Conservation (phyloP, 1,140 invertebrate species). For the Drosophila arizonae region DNA sequence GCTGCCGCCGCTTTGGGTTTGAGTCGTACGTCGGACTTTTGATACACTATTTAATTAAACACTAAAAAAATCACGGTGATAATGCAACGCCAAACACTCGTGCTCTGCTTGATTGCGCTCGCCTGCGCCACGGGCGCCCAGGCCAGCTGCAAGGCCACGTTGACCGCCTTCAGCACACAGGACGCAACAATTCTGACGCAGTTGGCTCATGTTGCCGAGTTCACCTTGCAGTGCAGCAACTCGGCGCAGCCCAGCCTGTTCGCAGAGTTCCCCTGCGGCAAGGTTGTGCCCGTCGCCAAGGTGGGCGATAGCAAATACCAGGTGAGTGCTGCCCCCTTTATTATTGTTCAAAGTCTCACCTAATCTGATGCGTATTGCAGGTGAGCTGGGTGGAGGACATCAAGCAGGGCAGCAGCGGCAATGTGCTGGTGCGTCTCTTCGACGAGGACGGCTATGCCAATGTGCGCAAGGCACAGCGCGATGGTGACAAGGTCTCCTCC, state of each 20-base stretch:
- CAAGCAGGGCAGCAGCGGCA: conserved; percentile 90
- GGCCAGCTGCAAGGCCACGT: conserved; percentile 86
- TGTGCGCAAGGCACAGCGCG: conserved; percentile 89
- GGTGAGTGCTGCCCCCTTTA: conserved; percentile 35
- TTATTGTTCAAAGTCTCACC: not conserved
- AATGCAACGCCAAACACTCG: conserved; percentile 63
- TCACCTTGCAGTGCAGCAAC: conserved; percentile 87
- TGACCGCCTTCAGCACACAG: conserved; percentile 91
- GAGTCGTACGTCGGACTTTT: not conserved
- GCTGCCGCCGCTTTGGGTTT: conserved; percentile 8
- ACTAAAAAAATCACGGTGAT: conserved; percentile 4
- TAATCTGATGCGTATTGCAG: conserved; percentile 83
- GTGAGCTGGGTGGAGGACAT: conserved; percentile 96
- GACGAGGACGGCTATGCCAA: conserved; percentile 95
- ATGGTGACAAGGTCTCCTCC: conserved; percentile 86
- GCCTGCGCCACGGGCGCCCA: conserved; percentile 52
- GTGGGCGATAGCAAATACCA: conserved; percentile 85
- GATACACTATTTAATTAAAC: conserved; percentile 43
- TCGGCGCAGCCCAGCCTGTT: conserved; percentile 88
- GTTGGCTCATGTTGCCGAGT: conserved; percentile 91
- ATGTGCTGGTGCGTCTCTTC: conserved; percentile 91
- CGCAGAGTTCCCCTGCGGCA: conserved; percentile 91
- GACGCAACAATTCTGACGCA: conserved; percentile 95
- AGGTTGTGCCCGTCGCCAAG: conserved; percentile 90
- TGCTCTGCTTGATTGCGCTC: conserved; percentile 56